These are phyloP conservation scores for Himalopsyche anomala DNA, from an alignment of 2,888 invertebrate species.

Conservation along the genomic window DNA sequence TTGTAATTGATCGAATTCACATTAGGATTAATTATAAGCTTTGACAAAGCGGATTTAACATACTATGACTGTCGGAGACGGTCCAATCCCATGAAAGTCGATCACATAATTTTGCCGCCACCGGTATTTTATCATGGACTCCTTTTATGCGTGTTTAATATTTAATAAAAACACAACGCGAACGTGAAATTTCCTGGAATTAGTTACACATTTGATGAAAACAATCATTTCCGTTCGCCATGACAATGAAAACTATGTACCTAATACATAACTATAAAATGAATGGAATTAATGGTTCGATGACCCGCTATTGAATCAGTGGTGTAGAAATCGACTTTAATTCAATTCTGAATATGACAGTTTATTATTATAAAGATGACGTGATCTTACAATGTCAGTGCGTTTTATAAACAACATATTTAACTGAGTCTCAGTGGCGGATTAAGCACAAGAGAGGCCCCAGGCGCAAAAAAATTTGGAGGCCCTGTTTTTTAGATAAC, in stretches of 20 bases:
- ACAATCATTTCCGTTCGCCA: slow-evolving; percentile 20
- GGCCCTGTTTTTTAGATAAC: too few species aligned
- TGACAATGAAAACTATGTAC: slow-evolving; percentile 11
- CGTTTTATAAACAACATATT: too few species aligned
- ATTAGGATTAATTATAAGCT: too few species aligned
- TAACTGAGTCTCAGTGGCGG: too few species aligned
- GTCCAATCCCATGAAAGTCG: not conserved
- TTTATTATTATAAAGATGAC: too few species aligned
- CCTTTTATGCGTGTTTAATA: not conserved
- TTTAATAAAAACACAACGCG: not conserved
- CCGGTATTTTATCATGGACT: not conserved
- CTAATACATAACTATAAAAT: slow-evolving; percentile 23
- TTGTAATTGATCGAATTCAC: too few species aligned
- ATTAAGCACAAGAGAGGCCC: too few species aligned
- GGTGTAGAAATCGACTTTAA: not conserved
- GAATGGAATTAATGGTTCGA: not conserved
- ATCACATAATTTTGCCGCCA: not conserved
- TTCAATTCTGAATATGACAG: too few species aligned
- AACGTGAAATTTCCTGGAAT: not conserved
- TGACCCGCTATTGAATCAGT: not conserved
- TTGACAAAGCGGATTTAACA: too few species aligned
- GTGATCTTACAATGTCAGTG: too few species aligned
- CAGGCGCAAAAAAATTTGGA: too few species aligned
- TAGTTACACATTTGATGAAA: not conserved
- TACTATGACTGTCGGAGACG: too few species aligned